Percentiles rank a stretch among this genome's conserved stretches.
Conservation (phyloP, 92 coral and sea anemone species). For the Zoanthus sansibaricus region DNA sequence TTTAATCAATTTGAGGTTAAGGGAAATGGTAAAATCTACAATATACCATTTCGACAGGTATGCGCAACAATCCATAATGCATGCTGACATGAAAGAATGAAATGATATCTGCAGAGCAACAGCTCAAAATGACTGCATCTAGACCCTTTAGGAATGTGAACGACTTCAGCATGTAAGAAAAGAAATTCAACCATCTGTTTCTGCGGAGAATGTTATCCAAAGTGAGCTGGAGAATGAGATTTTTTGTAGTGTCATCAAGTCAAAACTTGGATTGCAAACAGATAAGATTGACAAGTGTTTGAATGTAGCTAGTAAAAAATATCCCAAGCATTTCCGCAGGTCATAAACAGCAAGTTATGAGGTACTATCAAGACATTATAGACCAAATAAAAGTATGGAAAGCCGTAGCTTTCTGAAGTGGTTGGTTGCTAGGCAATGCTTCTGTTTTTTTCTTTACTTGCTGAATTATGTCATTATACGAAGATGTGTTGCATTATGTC, state of each 20-base stretch:
- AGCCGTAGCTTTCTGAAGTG: slow-evolving; percentile 54
- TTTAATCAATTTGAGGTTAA: slow-evolving; percentile 44
- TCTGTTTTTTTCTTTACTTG: no score
- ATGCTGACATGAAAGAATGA: slow-evolving; percentile 51
- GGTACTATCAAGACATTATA: no score
- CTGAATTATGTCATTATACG: no score
- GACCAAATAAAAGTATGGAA: no score
- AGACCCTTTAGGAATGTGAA: slow-evolving; percentile 16
- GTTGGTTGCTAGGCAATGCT: neutral
- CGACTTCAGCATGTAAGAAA: slow-evolving; percentile 23
- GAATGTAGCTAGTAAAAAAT: slow-evolving; percentile 1
- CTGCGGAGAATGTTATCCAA: slow-evolving; percentile 14
- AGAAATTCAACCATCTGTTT: slow-evolving; percentile 2
- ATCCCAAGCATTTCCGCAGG: neutral
- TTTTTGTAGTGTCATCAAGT: slow-evolving; percentile 17
- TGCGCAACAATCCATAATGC: slow-evolving; percentile 42
- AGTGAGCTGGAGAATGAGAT: slow-evolving; percentile 21
- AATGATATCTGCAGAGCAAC: slow-evolving; percentile 18
- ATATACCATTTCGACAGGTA: slow-evolving; percentile 29
- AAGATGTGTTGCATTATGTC: no score
- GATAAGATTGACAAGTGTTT: slow-evolving; percentile 14
- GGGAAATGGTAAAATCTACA: slow-evolving; percentile 25
- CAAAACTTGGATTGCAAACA: slow-evolving; percentile 9
- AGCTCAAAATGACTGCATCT: slow-evolving; percentile 8
- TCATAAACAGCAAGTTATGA: no score